A percentile compares a stretch with the other conserved stretches of the same genome.
These are phyloP conservation scores for Amblyornis subalaris DNA, from an alignment of 2,113 vertebrate genomes.

Conservation along the genomic window DNA sequence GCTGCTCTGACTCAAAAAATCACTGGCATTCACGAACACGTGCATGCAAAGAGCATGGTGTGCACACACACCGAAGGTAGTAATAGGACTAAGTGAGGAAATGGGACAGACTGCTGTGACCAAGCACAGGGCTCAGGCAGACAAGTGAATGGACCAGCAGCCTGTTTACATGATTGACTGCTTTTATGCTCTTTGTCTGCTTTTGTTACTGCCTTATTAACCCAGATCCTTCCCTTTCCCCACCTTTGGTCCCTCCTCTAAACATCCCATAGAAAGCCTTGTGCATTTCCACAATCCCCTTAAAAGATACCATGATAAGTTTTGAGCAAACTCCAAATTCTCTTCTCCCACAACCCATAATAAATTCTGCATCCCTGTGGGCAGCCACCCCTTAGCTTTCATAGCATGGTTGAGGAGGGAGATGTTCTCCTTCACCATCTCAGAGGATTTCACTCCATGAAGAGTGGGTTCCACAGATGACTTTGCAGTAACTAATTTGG, in stretches of 20 bases:
- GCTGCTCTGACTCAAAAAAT: background rate
- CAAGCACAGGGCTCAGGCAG: background rate
- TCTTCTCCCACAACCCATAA: background rate
- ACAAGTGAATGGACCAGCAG: background rate
- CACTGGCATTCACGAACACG: background rate
- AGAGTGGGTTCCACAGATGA: background rate
- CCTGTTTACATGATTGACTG: background rate
- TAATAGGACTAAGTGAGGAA: background rate
- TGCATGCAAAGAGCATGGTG: background rate
- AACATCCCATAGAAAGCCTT: background rate
- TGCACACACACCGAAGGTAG: accelerated
- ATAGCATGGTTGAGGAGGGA: background rate
- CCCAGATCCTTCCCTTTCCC: background rate
- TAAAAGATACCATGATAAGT: background rate
- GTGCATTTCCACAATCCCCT: background rate
- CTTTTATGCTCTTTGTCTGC: background rate
- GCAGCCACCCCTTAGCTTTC: background rate
- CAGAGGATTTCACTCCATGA: background rate
- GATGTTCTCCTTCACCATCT: background rate
- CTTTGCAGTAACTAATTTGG: background rate
- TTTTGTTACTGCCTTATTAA: background rate
- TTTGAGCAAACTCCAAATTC: background rate
- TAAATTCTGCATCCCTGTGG: background rate
- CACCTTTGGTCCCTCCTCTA: background rate
- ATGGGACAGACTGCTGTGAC: background rate